Conservation (phyloP, 2,113 vertebrate genomes). For the Xenopus borealis region DNA sequence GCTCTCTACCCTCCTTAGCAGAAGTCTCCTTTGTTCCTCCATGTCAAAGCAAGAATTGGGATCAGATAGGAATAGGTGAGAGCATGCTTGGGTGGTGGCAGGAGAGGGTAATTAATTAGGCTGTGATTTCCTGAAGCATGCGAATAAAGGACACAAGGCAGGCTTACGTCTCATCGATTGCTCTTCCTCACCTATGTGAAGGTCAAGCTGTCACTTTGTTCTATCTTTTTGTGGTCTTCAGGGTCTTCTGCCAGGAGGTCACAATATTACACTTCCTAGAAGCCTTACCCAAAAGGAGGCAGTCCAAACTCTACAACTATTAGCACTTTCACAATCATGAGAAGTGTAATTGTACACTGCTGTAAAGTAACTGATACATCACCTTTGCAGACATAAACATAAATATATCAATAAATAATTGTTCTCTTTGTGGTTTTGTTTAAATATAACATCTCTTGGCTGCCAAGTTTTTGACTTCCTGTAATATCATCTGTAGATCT, state of each 20-base stretch:
- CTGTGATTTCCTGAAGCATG: constrained; percentile 19
- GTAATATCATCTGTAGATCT: neutral
- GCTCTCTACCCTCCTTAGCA: constrained; percentile 27
- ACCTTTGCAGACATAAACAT: neutral
- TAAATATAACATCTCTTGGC: too few species aligned
- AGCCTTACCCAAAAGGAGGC: too few species aligned
- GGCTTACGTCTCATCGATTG: constrained; percentile 31
- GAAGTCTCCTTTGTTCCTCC: constrained; percentile 29
- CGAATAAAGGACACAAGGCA: constrained; percentile 34
- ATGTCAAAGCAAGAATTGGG: constrained; percentile 36
- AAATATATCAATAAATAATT: neutral
- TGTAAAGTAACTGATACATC: neutral
- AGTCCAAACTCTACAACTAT: neutral
- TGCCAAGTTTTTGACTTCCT: neutral
- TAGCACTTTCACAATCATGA: neutral
- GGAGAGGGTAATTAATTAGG: constrained; percentile 40
- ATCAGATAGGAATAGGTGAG: constrained; percentile 36
- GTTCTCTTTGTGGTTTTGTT: neutral
- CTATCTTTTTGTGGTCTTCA: constrained; percentile 17
- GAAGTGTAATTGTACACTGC: neutral
- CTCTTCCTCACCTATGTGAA: constrained; percentile 35
- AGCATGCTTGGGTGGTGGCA: constrained; percentile 12
- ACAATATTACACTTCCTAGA: constrained; percentile 3
- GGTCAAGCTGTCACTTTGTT: constrained; percentile 40
- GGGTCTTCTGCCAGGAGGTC: constrained; percentile 20